Evolutionary conservation across 1,140 invertebrate genomes (phyloP), one percentile per base, ranked within the genome.

Genomic region (Thereuonema tuberculata): DNA sequence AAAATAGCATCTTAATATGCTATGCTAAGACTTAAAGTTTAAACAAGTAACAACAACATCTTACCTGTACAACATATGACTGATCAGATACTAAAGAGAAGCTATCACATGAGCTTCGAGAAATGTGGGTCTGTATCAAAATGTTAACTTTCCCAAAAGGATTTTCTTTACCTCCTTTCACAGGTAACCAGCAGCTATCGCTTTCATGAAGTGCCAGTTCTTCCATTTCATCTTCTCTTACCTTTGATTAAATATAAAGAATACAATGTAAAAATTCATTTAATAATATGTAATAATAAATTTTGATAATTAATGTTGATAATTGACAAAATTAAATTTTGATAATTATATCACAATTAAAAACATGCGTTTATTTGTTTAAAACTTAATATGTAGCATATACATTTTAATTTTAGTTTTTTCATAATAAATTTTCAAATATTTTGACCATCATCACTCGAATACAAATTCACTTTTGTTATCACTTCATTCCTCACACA

Each of bases 111-210:
- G 78, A 75, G 26, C 83, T 84, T 61, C 85, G 76, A 0, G 89
- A 93, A 17, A 98, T 78, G 71, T 86, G 93, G 0, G 89, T 86
- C 74, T 99, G 96, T 61, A 99, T 80, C 2, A 99, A 76, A 68
- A 97, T 94, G 72, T 98, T 98, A 23, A 98, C 93, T 83, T 99
- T 99, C 58, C 93, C 94, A 68, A 89, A 80, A 29, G 89, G 78
- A 72, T 94, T 94, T 72, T 96, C 93, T 20, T 81, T 81, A 1
- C 89, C 87, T 17, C 89, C 88, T 58, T 80, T 77, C 0, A 88
- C 83, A 52, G 80, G 76, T 24, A 93, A 73, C 66, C 86, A 81
- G 70, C 92, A 95, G 67, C 83, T 80, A 31, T 83, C 76, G 2
- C 77, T 69, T 28, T 79, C 75, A 21, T 94, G 73, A 29, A 81